A percentile compares a stretch with the other conserved stretches of the same genome.
Conservation (phyloP, 2,797 vertebrate species). For the Micrastur ruficollis region DNA sequence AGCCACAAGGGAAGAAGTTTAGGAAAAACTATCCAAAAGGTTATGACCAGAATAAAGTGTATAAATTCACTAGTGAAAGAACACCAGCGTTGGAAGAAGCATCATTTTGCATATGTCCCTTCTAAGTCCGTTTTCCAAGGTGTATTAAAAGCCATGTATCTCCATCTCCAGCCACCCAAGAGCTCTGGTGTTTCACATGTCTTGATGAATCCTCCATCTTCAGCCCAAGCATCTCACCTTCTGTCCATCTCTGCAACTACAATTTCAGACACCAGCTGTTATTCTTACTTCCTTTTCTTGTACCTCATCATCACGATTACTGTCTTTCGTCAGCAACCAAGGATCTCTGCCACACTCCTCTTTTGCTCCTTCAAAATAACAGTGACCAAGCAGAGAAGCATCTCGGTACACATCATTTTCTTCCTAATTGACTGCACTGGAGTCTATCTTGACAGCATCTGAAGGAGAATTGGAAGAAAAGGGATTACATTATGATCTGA, state of each 20-base stretch:
- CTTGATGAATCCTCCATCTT: not conserved
- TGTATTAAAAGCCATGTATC: not conserved
- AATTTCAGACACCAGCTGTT: not conserved
- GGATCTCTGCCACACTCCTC: not conserved
- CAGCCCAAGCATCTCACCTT: not conserved
- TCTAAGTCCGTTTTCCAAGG: not conserved
- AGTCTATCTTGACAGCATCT: slow-evolving; percentile 36
- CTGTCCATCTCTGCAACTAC: not conserved
- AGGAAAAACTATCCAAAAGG: not conserved
- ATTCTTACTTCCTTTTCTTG: slow-evolving; percentile 1
- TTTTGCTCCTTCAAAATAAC: slow-evolving; percentile 7
- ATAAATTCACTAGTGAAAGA: not conserved
- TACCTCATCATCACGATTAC: not conserved
- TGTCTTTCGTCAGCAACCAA: not conserved
- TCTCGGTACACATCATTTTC: not conserved
- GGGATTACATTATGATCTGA: not conserved
- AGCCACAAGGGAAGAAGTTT: not conserved
- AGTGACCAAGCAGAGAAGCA: not conserved
- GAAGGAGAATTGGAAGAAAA: slow-evolving; percentile 32
- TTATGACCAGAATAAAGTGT: not conserved
- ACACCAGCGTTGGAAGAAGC: not conserved
- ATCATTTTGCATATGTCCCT: not conserved
- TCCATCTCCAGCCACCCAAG: not conserved
- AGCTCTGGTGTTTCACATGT: not conserved
- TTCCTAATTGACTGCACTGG: not conserved